Evolutionary conservation across 2,888 invertebrate species (phyloP).

Genomic region (Drosophila histrio): DNA sequence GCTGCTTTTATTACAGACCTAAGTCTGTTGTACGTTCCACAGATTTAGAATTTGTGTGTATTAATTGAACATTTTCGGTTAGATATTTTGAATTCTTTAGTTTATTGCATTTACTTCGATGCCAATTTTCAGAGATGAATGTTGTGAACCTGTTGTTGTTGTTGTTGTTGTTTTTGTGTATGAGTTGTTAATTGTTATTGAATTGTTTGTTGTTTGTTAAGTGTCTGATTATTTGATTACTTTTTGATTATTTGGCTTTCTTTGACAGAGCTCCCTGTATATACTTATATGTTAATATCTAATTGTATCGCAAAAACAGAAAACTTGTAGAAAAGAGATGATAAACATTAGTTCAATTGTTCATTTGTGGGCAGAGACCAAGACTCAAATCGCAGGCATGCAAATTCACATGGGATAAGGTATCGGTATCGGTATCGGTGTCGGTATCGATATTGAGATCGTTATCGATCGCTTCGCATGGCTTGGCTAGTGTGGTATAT

Average conservation of each 20-base stretch:
- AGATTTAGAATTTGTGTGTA: conserved; percentile 20
- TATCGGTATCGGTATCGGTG: conserved; percentile 17
- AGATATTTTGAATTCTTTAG: conserved; percentile 2
- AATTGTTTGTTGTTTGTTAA: conserved; percentile 42
- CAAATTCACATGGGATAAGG: conserved; percentile 16
- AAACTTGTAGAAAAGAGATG: conserved; percentile 67
- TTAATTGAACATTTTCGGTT: conserved; percentile 7
- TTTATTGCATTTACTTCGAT: conserved; percentile 1
- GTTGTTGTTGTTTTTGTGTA: conserved; percentile 37
- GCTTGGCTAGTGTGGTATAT: conserved; percentile 3
- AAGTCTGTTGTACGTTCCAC: conserved; percentile 11
- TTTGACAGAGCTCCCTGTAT: conserved; percentile 77
- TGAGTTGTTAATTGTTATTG: conserved; percentile 31
- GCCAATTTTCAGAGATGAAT: conserved; percentile 62
- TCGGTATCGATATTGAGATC: not conserved
- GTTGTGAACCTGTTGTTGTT: conserved; percentile 38
- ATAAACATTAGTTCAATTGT: conserved; percentile 76
- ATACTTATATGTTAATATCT: conserved; percentile 47
- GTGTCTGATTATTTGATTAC: conserved; percentile 35
- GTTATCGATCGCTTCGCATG: not conserved
- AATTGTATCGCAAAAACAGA: conserved; percentile 54
- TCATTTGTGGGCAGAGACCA: conserved; percentile 27
- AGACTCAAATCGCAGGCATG: conserved; percentile 30
- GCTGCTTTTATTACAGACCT: not conserved
- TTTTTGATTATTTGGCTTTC: conserved; percentile 53